Conservation (phyloP, 1,140 invertebrate species). For the Drosophila trapezifrons region DNA sequence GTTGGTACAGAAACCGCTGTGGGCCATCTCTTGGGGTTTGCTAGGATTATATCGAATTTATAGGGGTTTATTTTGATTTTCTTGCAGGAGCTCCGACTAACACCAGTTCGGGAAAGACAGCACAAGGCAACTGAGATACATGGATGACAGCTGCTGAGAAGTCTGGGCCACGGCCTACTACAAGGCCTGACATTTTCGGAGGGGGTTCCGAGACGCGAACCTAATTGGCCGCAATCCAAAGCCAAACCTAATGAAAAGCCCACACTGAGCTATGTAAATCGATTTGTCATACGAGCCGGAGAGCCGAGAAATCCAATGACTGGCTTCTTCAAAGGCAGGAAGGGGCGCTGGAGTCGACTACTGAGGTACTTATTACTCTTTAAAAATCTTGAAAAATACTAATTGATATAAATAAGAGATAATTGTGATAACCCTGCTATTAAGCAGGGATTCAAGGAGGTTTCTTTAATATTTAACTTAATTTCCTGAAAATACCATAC, state of each 20-base stretch:
- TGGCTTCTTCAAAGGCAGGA: constrained; percentile 20
- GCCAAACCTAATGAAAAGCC: constrained; percentile 72
- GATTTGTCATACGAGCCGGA: constrained; percentile 78
- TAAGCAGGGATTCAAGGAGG: no score
- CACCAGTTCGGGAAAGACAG: not conserved
- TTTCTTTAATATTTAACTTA: no score
- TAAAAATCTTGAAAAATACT: not conserved
- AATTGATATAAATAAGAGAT: no score
- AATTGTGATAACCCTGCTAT: no score
- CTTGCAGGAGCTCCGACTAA: not conserved
- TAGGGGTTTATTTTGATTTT: not conserved
- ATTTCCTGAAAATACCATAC: no score
- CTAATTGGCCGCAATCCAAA: constrained; percentile 64
- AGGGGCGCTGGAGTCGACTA: not conserved
- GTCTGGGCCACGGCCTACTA: constrained; percentile 23
- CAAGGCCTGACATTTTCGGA: constrained; percentile 30
- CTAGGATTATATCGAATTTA: not conserved
- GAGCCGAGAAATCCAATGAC: constrained; percentile 13
- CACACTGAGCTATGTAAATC: constrained; percentile 70
- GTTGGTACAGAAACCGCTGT: constrained; percentile 41
- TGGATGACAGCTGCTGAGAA: constrained; percentile 14
- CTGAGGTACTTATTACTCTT: not conserved
- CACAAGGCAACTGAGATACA: not conserved
- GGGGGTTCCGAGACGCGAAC: constrained; percentile 30
- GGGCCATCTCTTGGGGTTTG: constrained; percentile 12